Evolutionary conservation across 2,888 invertebrate species (phyloP).

Genomic region (Acleris literana): DNA sequence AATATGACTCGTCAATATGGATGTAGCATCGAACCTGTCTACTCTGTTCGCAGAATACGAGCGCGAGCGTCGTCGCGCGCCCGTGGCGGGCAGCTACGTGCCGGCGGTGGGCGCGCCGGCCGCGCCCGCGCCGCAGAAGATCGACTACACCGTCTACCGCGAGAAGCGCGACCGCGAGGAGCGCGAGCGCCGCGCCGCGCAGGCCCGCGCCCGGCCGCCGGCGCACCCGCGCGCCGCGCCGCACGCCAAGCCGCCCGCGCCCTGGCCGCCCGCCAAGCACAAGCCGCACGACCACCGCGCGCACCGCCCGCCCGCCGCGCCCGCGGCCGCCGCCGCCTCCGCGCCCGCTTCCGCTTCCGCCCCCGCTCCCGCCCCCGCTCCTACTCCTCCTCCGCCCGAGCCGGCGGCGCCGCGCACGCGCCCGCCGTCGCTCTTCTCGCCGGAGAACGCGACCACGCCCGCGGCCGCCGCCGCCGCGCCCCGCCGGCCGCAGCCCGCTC

Average conservation of each 20-base stretch:
- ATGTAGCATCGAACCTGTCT: background rate
- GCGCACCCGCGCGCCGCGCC: conserved; percentile 49
- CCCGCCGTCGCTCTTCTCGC: conserved; percentile 86
- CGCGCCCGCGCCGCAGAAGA: conserved; percentile 76
- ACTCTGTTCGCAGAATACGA: conserved; percentile 65
- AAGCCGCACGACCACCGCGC: conserved; percentile 44
- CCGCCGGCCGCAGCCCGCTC: conserved; percentile 51
- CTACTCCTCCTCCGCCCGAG: too few relatives aligned
- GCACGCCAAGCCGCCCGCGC: conserved; percentile 51
- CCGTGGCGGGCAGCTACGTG: conserved; percentile 73
- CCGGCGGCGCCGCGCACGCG: too few relatives aligned
- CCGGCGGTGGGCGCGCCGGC: conserved; percentile 64
- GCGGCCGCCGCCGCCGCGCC: conserved; percentile 67
- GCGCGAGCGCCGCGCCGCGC: conserved; percentile 68
- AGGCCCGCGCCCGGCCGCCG: conserved; percentile 43
- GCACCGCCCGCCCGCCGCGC: conserved; percentile 44
- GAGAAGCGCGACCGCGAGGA: conserved; percentile 86
- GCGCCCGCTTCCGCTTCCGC: conserved; percentile 19
- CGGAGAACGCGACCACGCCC: conserved; percentile 83
- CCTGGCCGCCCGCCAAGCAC: conserved; percentile 46
- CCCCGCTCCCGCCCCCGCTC: conserved; percentile 7
- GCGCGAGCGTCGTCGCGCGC: conserved; percentile 72
- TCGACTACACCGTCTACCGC: conserved; percentile 85
- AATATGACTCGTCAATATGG: too few relatives aligned
- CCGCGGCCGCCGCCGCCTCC: conserved; percentile 32